Conservation (phyloP, 1,140 invertebrate species). For the Brachionus asplanchnoidis region DNA sequence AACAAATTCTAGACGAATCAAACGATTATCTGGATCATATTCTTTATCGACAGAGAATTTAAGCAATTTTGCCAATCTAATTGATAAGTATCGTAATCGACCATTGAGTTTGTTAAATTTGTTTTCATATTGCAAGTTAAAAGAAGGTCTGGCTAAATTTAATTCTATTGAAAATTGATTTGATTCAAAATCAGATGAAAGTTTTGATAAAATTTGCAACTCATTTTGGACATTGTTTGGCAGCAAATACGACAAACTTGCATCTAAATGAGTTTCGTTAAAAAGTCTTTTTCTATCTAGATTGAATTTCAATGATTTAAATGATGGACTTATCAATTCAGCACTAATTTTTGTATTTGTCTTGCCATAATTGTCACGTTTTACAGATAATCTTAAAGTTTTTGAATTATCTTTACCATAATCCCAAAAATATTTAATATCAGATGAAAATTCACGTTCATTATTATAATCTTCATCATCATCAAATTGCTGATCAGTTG, state of each 20-base stretch:
- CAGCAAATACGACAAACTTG: neutral
- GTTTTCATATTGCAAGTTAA: slow-evolving; percentile 30
- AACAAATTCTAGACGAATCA: neutral
- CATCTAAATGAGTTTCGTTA: neutral
- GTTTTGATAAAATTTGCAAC: neutral
- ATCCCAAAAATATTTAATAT: neutral
- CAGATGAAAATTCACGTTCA: slow-evolving; percentile 11
- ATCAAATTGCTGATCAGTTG: neutral
- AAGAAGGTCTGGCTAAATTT: neutral
- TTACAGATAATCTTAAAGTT: neutral
- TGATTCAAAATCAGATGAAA: neutral
- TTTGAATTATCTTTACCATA: neutral
- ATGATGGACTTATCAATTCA: neutral
- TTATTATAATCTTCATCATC: slow-evolving; percentile 2
- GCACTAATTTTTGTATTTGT: neutral
- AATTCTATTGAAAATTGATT: slow-evolving; percentile 4
- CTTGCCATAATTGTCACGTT: slow-evolving; percentile 19
- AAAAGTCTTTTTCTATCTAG: slow-evolving; percentile 2
- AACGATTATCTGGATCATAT: slow-evolving; percentile 32
- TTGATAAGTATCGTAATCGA: neutral
- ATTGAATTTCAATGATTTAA: slow-evolving; percentile 33
- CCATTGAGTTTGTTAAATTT: slow-evolving; percentile 35
- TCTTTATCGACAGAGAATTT: slow-evolving; percentile 41
- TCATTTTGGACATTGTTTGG: slow-evolving; percentile 28
- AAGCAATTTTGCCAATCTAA: neutral